Conservation (phyloP, 2,888 invertebrate genomes). For the Caenorhabditis sp. region DNA sequence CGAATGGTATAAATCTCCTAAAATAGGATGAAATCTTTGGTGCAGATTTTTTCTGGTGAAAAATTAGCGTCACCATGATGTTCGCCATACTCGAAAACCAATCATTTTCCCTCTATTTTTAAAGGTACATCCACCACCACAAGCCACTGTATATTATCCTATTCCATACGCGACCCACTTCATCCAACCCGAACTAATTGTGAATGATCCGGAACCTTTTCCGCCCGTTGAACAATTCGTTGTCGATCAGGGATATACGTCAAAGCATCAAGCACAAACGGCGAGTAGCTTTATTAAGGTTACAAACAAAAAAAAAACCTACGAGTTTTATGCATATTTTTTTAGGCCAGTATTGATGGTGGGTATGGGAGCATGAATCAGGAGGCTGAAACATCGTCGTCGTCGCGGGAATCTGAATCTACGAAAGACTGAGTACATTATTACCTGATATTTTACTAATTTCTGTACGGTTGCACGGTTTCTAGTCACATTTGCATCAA, state of each 20-base stretch:
- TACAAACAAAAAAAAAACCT: neutral
- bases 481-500: no score
- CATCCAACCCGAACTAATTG: neutral
- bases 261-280: conserved; percentile 23
- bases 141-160: neutral
- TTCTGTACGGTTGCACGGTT: no score
- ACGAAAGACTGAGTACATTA: no score
- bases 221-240: conserved; percentile 21
- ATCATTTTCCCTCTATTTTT: no score
- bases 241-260: conserved; percentile 17
- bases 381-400: conserved; percentile 11
- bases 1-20: no score
- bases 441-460: no score
- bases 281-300: conserved; percentile 40
- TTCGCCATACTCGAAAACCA: no score
- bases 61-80: no score
- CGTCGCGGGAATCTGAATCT: neutral
- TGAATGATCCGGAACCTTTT: conserved; percentile 22
- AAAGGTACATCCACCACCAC: neutral
- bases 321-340: no score
- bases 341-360: conserved; percentile 43
- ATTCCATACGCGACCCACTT: neutral
- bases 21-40: no score
- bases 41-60: no score
- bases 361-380: conserved; percentile 54